Percentiles rank a stretch among this genome's conserved stretches.
Evolutionary conservation across 2,888 invertebrate genomes (phyloP).

Genomic region (Epiblema foenella): DNA sequence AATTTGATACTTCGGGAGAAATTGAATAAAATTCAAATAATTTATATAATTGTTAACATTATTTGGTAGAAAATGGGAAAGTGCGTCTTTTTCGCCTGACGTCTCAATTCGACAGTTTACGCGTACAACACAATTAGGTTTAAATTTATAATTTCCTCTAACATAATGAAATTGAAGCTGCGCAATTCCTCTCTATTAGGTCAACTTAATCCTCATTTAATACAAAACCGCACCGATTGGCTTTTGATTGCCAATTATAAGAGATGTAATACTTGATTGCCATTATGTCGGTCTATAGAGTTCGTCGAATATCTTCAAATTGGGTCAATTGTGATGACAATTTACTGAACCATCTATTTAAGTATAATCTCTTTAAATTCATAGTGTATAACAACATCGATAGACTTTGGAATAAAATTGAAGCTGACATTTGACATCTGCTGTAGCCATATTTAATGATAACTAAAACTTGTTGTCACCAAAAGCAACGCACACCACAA

Average conservation of each 20-base stretch:
- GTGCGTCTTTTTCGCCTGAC: background rate
- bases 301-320: background rate
- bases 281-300: background rate
- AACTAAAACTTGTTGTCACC: background rate
- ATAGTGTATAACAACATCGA: too few relatives aligned
- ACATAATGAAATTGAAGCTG: background rate
- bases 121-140: background rate
- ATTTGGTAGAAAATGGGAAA: too few relatives aligned
- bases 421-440: background rate
- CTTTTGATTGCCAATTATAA: conserved; percentile 5
- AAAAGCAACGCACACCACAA: background rate
- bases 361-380: too few relatives aligned
- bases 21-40: too few relatives aligned
- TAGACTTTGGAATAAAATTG: background rate
- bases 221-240: conserved; percentile 1
- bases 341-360: background rate
- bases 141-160: background rate
- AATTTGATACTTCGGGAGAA: background rate
- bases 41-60: too few relatives aligned
- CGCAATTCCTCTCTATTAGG: background rate
- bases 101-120: background rate
- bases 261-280: background rate
- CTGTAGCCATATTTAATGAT: background rate
- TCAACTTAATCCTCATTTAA: conserved; percentile 6
- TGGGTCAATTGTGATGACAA: background rate